Conservation (phyloP, 2,113 vertebrate species). For the Pimephales promelas region DNA sequence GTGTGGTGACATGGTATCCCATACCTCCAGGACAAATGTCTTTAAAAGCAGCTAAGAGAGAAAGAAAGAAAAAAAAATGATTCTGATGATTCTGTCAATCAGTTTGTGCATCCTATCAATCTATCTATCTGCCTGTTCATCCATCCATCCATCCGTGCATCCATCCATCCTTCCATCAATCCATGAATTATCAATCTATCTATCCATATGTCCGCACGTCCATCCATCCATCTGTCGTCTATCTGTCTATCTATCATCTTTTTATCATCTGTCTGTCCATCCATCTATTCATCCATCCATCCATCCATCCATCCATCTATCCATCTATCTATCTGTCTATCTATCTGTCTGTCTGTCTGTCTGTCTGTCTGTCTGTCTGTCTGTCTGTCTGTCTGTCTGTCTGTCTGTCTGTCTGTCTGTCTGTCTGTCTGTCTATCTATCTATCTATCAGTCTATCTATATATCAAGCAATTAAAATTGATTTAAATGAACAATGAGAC, state of each 20-base stretch:
- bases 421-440: not conserved
- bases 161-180: not conserved
- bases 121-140: not conserved
- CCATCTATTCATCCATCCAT: not conserved
- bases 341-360: not conserved
- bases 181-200: not conserved
- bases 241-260: not conserved
- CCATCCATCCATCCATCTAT: not conserved
- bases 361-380: not conserved
- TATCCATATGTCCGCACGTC: not conserved
- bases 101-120: not conserved
- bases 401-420: too few relatives aligned
- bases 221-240: not conserved
- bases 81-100: too few relatives aligned
- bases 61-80: too few relatives aligned
- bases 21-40: conserved; percentile 99
- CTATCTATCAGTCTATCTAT: not conserved
- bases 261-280: too few relatives aligned
- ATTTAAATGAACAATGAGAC: too few relatives aligned
- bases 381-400: too few relatives aligned
- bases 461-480: not conserved
- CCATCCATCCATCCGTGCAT: not conserved
- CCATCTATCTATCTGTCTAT: not conserved
- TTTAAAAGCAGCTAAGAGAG: conserved; percentile 91
- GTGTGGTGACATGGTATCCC: conserved; percentile 95